A percentile compares a stretch with the other conserved stretches of the same genome.
Conservation (phyloP, 2,113 vertebrate species). For the Ariopsis seemanni region DNA sequence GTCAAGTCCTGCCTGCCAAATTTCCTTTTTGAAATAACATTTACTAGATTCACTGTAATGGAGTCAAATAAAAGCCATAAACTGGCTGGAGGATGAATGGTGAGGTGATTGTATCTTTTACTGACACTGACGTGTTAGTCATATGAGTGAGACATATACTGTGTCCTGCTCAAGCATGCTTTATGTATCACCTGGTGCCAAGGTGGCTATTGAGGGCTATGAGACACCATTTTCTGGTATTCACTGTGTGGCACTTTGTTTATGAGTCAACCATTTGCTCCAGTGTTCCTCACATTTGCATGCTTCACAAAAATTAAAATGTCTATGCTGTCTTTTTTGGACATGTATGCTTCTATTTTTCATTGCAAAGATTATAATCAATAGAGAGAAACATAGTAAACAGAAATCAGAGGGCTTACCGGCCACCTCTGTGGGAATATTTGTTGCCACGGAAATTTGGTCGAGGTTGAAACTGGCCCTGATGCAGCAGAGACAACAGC, state of each 20-base stretch:
- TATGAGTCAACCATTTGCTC: background rate
- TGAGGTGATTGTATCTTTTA: conserved; percentile 20
- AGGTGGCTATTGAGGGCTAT: conserved; percentile 11
- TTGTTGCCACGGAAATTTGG: conserved; percentile 90
- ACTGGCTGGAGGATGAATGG: conserved; percentile 1
- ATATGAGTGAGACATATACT: conserved; percentile 26
- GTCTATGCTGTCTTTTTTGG: background rate
- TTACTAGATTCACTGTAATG: background rate
- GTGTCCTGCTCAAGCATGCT: conserved; percentile 47
- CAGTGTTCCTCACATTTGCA: background rate
- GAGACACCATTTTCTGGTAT: conserved; percentile 33
- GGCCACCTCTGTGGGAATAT: conserved; percentile 76
- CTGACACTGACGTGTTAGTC: conserved; percentile 54
- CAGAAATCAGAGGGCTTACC: conserved; percentile 52
- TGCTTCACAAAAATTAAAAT: background rate
- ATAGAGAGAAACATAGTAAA: background rate
- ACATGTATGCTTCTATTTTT: background rate
- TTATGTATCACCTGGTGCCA: conserved; percentile 16
- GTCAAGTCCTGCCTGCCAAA: background rate
- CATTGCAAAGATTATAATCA: background rate
- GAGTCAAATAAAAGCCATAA: conserved; percentile 21
- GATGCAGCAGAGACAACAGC: conserved; percentile 91
- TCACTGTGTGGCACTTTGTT: conserved; percentile 26
- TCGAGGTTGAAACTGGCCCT: conserved; percentile 86
- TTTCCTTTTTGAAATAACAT: conserved; percentile 3